Evolutionary conservation across 1,140 invertebrate genomes (phyloP).

Genomic region (Temnothorax longispinosus): DNA sequence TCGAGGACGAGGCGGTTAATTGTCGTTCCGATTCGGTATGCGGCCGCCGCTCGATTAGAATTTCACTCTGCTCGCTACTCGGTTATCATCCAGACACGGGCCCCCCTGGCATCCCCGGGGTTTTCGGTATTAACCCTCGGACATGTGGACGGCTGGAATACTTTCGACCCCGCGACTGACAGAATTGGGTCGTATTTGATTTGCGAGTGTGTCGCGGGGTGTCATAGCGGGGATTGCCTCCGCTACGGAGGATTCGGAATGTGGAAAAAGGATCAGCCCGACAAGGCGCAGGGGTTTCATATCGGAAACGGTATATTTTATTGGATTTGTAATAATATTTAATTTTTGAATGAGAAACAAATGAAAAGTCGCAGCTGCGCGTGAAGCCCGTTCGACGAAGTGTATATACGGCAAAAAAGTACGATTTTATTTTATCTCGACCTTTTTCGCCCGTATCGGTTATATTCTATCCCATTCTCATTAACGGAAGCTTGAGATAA

Average conservation of each 20-base stretch:
- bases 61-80: constrained; percentile 19
- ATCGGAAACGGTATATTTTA: constrained; percentile 55
- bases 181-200: constrained; percentile 60
- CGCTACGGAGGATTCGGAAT: not conserved
- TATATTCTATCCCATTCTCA: not conserved
- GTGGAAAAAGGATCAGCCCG: constrained; percentile 37
- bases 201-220: constrained; percentile 49
- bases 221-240: not conserved
- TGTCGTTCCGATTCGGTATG: constrained; percentile 61
- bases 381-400: not conserved
- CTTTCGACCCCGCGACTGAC: constrained; percentile 45
- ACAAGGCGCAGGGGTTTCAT: constrained; percentile 25
- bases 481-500: not conserved
- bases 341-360: constrained; percentile 56
- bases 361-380: constrained; percentile 42
- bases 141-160: constrained; percentile 37
- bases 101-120: constrained; percentile 12
- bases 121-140: constrained; percentile 48
- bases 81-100: constrained; percentile 41
- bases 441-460: not conserved
- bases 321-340: constrained; percentile 57
- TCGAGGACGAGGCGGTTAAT: constrained; percentile 53
- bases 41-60: constrained; percentile 55
- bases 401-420: not conserved
- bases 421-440: not conserved